Base-by-base conservation (phyloP, 1,140 invertebrate genomes). In the Choristoneura fumiferana region DNA sequence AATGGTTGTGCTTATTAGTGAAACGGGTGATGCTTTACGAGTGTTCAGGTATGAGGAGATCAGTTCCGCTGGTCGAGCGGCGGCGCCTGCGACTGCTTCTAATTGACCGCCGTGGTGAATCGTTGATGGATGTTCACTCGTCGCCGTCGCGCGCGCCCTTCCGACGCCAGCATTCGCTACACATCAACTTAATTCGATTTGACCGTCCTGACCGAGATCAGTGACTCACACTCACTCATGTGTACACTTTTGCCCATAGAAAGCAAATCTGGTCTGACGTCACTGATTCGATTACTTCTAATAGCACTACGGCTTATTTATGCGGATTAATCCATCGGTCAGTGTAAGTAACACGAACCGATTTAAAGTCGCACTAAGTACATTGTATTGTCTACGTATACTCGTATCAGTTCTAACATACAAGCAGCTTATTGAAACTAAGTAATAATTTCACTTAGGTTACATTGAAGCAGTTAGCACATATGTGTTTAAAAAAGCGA, bases 71-170 rank as follows among this genome's bases (percentile, higher is more conserved):
- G 43, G 43, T 29, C 22, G 18, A 9, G 58, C 54, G 38, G 45
- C 66, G 69, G 69, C 71, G 73, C 73, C 63, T 72, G 61, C 58
- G 40, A 62, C 43, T 15, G 22, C 15, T 5, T 14, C 54, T 81
- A 83, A 83, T 81, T 83, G 80, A 78, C 69, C 73, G 62, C 64
- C 74, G 72, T 73, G 67, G 58, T 65, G 63, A 75, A 86, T 84
- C 65, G 58, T 59, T 80, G 78, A 86, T 78, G 65, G 56, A 86
- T 78, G 78, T 69, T 67, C 73, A 60, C 58, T 63, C 60, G 57
- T 65, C 65, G 59, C 52, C 60, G 59, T 60, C 62, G 55, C 62
- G 36, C 56, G 17, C 10, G 59, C 73, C 67, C 76, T 43, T 63
- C 40, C 9, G 64, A 34, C 56, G 17, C 17, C 36, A 35, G 8